Evolutionary conservation across 2,797 vertebrate genomes (phyloP).

Genomic region (Danio aesculapii): DNA sequence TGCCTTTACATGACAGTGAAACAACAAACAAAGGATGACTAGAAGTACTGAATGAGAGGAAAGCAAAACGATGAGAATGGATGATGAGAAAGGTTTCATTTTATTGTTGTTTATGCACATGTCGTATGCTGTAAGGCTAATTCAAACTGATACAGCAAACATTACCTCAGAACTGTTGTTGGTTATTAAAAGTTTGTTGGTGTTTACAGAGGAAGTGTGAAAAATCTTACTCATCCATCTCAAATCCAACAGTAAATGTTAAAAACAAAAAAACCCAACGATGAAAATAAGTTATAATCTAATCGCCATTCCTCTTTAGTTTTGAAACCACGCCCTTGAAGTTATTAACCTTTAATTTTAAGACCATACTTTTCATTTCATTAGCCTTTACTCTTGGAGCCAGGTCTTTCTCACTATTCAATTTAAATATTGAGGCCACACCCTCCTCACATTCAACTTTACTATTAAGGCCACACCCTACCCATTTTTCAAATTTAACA

Average conservation of each 20-base stretch:
- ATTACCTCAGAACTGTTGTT: background rate
- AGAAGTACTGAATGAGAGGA: slow-evolving; percentile 36
- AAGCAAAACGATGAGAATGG: background rate
- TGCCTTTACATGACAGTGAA: slow-evolving; percentile 54
- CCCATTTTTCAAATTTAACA: no score
- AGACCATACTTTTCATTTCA: no score
- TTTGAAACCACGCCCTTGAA: no score
- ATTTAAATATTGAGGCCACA: no score
- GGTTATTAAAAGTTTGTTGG: background rate
- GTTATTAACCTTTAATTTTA: no score
- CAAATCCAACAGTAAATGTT: background rate
- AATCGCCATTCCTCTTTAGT: no score
- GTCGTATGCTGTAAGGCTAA: background rate
- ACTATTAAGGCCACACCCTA: no score
- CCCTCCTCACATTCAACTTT: no score
- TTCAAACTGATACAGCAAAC: background rate
- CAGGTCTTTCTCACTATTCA: no score
- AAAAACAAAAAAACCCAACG: background rate
- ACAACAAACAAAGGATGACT: slow-evolving; percentile 42
- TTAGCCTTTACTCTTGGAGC: no score
- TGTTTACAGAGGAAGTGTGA: background rate
- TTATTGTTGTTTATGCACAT: background rate
- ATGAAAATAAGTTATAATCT: no score
- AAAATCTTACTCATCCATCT: background rate
- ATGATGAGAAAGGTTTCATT: background rate